A percentile compares a stretch with the other conserved stretches of the same genome.
These are phyloP conservation scores for Auanema freiburgensis DNA, from an alignment of 2,888 invertebrate species.

Conservation along the genomic window DNA sequence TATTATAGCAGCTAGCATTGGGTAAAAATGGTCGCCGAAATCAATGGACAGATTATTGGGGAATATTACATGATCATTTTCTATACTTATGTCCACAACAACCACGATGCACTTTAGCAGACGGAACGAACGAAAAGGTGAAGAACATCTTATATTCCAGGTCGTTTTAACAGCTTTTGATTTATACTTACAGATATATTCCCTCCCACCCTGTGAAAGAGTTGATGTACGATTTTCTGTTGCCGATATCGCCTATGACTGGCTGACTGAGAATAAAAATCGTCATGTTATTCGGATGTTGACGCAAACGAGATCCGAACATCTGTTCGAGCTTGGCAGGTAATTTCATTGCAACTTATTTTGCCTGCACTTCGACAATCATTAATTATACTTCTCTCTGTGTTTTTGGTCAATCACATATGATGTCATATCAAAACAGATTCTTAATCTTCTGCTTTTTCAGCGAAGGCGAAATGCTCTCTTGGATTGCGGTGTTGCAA, in stretches of 20 bases:
- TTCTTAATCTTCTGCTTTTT: not conserved
- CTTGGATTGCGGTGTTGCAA: conserved; percentile 44
- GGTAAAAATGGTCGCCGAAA: conserved; percentile 37
- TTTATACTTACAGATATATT: conserved; percentile 22
- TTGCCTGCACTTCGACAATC: not conserved
- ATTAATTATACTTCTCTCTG: not conserved
- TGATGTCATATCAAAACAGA: not conserved
- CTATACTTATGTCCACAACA: conserved; percentile 43
- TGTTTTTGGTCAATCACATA: not conserved
- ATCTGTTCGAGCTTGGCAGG: conserved; percentile 40
- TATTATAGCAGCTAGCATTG: conserved; percentile 28
- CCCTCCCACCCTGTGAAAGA: conserved; percentile 26
- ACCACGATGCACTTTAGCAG: conserved; percentile 23
- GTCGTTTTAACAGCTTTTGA: too few species aligned
- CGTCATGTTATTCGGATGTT: conserved; percentile 42
- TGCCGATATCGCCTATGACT: conserved; percentile 49
- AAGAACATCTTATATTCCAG: not conserved
- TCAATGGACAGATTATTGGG: conserved; percentile 48
- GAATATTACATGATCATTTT: conserved; percentile 27
- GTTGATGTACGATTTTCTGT: conserved; percentile 42
- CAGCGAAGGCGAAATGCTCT: conserved; percentile 45
- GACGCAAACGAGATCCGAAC: conserved; percentile 36
- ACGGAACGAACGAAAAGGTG: conserved; percentile 18
- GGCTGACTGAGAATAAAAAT: conserved; percentile 30
- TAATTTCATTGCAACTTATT: conserved; percentile 5